A percentile compares a stretch with the other conserved stretches of the same genome.
Evolutionary conservation across 2,888 invertebrate species (phyloP).

Genomic region (Diarsia rubi): DNA sequence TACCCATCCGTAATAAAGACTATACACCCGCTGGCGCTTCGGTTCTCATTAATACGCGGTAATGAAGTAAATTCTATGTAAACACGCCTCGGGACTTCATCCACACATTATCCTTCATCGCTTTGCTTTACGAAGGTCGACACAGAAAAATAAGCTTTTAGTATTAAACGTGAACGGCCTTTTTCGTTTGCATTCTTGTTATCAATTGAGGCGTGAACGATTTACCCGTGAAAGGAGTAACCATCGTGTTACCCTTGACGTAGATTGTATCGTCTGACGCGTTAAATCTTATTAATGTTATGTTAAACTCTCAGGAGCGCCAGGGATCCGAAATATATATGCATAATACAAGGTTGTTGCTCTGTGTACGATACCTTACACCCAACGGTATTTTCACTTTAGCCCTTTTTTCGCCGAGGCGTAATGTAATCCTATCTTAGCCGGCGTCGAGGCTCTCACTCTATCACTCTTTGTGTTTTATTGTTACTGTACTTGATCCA

Average conservation of each 20-base stretch:
- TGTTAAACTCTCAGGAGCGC: constrained; percentile 70
- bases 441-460: constrained; percentile 17
- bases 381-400: constrained; percentile 43
- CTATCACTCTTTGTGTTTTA: constrained; percentile 17
- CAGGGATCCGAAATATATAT: constrained; percentile 60
- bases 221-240: constrained; percentile 81
- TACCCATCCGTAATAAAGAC: constrained; percentile 77
- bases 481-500: constrained; percentile 34
- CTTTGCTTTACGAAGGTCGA: constrained; percentile 70
- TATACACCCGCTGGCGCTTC: constrained; percentile 77
- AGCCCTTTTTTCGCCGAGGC: constrained; percentile 34
- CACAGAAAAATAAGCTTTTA: constrained; percentile 80
- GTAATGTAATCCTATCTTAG: constrained; percentile 43
- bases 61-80: constrained; percentile 89
- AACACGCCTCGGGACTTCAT: constrained; percentile 85
- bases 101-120: constrained; percentile 83
- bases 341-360: constrained; percentile 52
- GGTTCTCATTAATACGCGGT: constrained; percentile 86
- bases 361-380: constrained; percentile 37
- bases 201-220: constrained; percentile 77
- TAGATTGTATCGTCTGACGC: constrained; percentile 82
- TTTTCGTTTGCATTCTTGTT: constrained; percentile 65
- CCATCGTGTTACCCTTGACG: constrained; percentile 78
- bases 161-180: constrained; percentile 67
- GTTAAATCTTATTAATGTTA: constrained; percentile 82